These are phyloP conservation scores for Orientallactaga sibirica DNA, from an alignment of 2,797 vertebrate genomes.

Conservation along the genomic window DNA sequence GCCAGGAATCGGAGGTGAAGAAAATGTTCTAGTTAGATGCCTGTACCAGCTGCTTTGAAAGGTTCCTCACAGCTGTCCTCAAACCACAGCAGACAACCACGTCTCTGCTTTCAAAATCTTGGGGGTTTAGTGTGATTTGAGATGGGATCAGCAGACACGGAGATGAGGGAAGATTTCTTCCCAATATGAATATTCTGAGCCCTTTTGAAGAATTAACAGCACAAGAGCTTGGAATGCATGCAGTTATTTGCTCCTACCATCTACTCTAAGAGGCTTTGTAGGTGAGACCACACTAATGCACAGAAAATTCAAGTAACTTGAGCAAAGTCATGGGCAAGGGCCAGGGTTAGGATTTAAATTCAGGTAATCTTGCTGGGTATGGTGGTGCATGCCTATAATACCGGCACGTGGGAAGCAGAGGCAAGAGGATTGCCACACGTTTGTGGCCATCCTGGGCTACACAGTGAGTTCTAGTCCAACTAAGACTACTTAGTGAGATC, in stretches of 20 bases:
- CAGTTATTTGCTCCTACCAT: not conserved
- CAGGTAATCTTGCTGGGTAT: not conserved
- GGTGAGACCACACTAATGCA: not conserved
- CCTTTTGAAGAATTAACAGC: conserved; percentile 62
- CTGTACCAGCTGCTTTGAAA: conserved; percentile 73
- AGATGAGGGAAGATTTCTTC: conserved; percentile 57
- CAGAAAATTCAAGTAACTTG: not conserved
- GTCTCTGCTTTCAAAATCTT: conserved; percentile 70
- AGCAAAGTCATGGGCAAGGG: not conserved
- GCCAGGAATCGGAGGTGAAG: conserved; percentile 76
- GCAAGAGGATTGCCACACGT: not conserved
- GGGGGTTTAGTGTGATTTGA: conserved; percentile 71
- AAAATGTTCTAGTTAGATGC: conserved; percentile 73
- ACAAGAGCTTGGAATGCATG: conserved; percentile 18
- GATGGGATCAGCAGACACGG: conserved; percentile 46
- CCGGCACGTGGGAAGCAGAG: not conserved
- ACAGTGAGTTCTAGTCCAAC: not conserved
- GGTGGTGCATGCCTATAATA: not conserved
- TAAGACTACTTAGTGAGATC: not conserved
- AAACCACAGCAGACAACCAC: conserved; percentile 65
- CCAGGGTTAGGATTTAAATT: conserved; percentile 1
- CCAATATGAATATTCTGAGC: conserved; percentile 47
- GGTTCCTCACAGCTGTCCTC: conserved; percentile 76
- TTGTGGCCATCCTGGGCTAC: not conserved
- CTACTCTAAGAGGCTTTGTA: not conserved